A percentile compares a stretch with the other conserved stretches of the same genome.
These are phyloP conservation scores for Adelosebastes latens DNA, from an alignment of 2,797 vertebrate species.

Conservation along the genomic window DNA sequence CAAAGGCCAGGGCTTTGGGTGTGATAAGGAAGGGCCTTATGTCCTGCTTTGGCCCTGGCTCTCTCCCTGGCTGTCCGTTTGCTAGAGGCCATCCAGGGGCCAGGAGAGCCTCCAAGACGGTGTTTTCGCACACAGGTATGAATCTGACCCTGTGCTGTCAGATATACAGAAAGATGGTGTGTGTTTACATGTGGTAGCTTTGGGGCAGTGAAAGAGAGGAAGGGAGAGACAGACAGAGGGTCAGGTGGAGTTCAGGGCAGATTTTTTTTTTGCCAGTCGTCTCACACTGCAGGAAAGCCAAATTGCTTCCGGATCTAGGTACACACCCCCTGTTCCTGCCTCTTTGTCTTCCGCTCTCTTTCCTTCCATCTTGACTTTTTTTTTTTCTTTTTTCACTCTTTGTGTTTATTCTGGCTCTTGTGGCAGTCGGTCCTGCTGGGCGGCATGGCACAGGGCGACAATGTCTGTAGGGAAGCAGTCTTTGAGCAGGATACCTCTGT, in stretches of 20 bases:
- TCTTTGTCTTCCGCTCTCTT: conserved; percentile 44
- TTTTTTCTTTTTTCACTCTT: conserved; percentile 36
- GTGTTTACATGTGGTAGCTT: conserved; percentile 48
- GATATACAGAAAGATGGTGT: conserved; percentile 43
- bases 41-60: conserved; percentile 68
- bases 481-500: conserved; percentile 95
- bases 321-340: conserved; percentile 58
- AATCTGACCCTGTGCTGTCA: conserved; percentile 69
- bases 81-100: conserved; percentile 84
- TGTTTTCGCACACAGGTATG: conserved; percentile 86
- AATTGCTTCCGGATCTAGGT: conserved; percentile 91
- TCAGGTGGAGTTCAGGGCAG: conserved; percentile 94
- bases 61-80: conserved; percentile 61
- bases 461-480: conserved; percentile 95
- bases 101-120: conserved; percentile 71
- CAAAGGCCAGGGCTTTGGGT: conserved; percentile 87
- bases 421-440: conserved; percentile 42
- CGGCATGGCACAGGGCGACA: conserved; percentile 86
- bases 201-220: conserved; percentile 44
- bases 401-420: conserved; percentile 54
- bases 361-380: conserved; percentile 48
- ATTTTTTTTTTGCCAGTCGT: conserved; percentile 84
- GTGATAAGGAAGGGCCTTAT: conserved; percentile 89
- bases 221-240: conserved; percentile 70
- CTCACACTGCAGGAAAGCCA: conserved; percentile 88